Conservation (phyloP, 1,140 invertebrate species). For the Drosophila pseudoobscura region DNA sequence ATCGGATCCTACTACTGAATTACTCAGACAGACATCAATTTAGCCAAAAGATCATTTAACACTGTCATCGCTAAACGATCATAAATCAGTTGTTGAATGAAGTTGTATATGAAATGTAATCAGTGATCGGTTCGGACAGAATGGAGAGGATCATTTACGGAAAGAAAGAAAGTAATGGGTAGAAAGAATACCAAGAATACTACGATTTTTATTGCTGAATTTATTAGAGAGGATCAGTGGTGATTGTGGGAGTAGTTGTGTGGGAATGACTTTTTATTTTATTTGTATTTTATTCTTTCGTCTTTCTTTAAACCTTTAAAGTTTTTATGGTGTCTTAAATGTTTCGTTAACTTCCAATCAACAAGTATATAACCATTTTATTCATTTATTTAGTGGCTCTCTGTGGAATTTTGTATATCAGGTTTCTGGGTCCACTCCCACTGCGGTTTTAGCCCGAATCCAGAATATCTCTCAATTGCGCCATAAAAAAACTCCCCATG, state of each 20-base stretch:
- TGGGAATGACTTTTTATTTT: no score
- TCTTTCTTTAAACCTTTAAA: no score
- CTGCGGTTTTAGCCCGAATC: conserved; percentile 36
- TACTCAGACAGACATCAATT: conserved; percentile 54
- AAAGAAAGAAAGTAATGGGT: background rate
- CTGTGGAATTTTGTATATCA: no score
- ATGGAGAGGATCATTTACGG: background rate
- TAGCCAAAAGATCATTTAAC: conserved; percentile 58
- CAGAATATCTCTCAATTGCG: conserved; percentile 46
- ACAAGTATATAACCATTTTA: no score
- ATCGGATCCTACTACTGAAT: conserved; percentile 58
- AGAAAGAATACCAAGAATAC: no score
- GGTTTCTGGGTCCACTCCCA: background rate
- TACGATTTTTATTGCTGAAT: no score
- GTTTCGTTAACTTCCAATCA: no score
- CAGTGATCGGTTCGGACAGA: background rate
- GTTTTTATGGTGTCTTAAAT: no score
- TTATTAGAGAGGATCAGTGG: no score
- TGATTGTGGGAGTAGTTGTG: no score
- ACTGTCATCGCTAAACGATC: conserved; percentile 37
- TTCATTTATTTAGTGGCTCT: no score
- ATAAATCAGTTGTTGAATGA: conserved; percentile 36
- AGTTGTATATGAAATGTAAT: conserved; percentile 44
- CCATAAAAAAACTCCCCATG: conserved; percentile 62
- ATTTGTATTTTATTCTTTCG: no score